Evolutionary conservation across 2,888 invertebrate genomes (phyloP), one percentile per base, ranked within the genome.

Genomic region (Trachelus tabidus): DNA sequence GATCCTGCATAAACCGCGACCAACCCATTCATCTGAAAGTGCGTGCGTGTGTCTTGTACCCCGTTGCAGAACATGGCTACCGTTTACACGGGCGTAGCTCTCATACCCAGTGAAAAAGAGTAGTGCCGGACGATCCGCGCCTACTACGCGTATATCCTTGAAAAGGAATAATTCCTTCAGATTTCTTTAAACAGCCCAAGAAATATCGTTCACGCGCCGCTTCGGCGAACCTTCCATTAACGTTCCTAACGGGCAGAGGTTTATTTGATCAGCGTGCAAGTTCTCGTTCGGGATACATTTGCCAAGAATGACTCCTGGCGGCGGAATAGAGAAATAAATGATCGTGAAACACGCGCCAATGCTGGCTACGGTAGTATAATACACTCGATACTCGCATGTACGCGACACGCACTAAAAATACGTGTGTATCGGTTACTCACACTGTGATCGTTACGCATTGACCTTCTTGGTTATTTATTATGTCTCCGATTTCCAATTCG

Each of bases 11-110:
- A 76, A 83, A 82, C 80, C 79, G 77, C 78, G 82, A 35, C 80
- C 80, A 79, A 23, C 79, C 87, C 88, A 85, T 88, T 87, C 85
- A 86, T 88, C 84, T 81, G 76, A 75, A 71, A 76, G 80, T 85
- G 83, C 86, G 84, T 87, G 85, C 85, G 85, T 85, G 87, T 86
- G 87, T 83, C 86, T 82, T 87, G 87, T 87, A 80, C 79, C 81
- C 79, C 80, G 82, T 80, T 83, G 83, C 83, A 82, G 81, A 68
- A 79, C 79, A 79, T 69, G 79, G 73, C 79, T 79, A 79, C 79
- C 79, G 79, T 79, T 79, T 76, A 73, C 79, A 76, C 76, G 73
- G 76, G 76, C 79, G 71, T 71, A 71, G 71, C 31, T 71, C 33
- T 56, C 23, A 56, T 0, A 1, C 1, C 9, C 6, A 9, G 40